phyloP scores from a whole-genome alignment of 2,113 vertebrate genomes.

The Pyxicephalus adspersus region DNA sequence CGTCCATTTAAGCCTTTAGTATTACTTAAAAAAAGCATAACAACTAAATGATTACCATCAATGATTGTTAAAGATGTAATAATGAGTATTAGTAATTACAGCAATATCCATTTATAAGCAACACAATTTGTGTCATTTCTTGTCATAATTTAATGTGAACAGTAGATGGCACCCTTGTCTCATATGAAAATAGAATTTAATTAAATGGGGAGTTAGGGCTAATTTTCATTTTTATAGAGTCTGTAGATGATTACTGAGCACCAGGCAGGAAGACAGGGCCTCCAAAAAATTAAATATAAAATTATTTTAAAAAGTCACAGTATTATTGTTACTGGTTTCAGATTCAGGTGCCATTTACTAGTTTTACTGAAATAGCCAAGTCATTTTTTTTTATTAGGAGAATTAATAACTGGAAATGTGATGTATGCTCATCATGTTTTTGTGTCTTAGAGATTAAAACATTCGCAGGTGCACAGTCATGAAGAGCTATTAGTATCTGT shows the following conservation, averaged over 20 bases:
- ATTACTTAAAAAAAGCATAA: background rate
- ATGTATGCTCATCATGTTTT: conserved; percentile 15
- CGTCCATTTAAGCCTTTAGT: background rate
- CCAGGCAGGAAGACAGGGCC: conserved; percentile 61
- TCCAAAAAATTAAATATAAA: conserved; percentile 62
- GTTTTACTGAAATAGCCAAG: conserved; percentile 51
- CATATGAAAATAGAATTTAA: conserved; percentile 55
- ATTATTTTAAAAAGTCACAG: conserved; percentile 57
- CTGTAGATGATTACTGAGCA: conserved; percentile 52
- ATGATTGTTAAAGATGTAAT: conserved; percentile 6
- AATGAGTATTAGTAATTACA: background rate
- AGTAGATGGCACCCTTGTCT: conserved; percentile 34
- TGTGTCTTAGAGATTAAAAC: conserved; percentile 9
- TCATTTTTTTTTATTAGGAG: conserved; percentile 3
- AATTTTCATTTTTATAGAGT: conserved; percentile 38
- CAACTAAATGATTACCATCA: background rate
- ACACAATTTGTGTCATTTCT: background rate
- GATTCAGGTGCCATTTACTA: conserved; percentile 4
- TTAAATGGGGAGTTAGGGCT: conserved; percentile 45
- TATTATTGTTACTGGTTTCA: conserved; percentile 3
- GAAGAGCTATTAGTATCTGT: conserved; percentile 23
- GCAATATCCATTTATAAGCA: background rate
- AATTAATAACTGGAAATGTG: conserved; percentile 34
- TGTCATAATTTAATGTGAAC: background rate
- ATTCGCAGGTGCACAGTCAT: conserved; percentile 7